Conservation (phyloP, 2,113 vertebrate species). For the Tychaedon coryphoeus region DNA sequence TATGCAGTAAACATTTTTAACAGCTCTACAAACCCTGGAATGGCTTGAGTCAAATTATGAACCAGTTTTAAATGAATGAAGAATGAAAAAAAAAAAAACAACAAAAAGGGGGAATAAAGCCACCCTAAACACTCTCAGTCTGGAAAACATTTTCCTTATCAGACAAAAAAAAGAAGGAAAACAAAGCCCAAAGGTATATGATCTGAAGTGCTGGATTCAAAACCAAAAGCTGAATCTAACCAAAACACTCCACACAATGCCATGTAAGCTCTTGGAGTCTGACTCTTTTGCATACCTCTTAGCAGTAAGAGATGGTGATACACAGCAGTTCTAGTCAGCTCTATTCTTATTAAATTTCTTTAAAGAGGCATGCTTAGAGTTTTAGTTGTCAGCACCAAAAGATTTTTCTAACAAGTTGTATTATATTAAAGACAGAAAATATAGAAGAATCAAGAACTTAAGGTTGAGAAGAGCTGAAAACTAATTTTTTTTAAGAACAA, state of each 20-base stretch:
- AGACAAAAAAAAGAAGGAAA: background rate
- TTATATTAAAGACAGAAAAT: background rate
- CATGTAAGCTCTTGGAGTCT: background rate
- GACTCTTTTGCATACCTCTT: background rate
- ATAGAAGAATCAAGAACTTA: background rate
- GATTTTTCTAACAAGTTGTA: background rate
- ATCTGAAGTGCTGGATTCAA: background rate
- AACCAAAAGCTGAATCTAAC: background rate
- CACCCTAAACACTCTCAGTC: background rate
- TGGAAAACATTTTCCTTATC: background rate
- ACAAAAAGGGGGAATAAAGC: rapidly evolving
- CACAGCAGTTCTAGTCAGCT: background rate
- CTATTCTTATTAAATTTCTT: background rate
- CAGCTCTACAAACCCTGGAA: background rate
- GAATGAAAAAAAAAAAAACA: background rate
- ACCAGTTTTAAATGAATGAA: background rate
- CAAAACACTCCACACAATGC: background rate
- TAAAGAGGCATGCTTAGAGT: background rate
- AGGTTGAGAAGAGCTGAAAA: background rate
- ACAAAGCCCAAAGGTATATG: background rate
- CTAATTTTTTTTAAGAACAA: background rate
- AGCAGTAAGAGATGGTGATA: background rate
- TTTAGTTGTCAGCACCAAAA: background rate
- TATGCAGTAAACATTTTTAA: background rate
- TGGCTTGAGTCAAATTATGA: background rate